Conservation (phyloP, 2,797 vertebrate genomes). For the Enoplosus armatus region DNA sequence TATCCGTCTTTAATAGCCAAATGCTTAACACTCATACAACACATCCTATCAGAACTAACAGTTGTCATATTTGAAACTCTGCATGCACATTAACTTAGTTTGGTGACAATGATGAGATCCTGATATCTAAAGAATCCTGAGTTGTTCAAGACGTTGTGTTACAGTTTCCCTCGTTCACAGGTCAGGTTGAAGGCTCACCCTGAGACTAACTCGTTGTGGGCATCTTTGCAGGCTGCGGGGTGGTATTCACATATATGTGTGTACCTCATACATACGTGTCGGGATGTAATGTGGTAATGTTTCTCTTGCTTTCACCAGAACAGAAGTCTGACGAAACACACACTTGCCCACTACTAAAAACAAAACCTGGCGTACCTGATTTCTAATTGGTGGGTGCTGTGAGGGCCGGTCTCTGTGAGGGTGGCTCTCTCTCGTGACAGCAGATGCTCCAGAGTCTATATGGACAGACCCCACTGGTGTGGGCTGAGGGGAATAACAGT, state of each 20-base stretch:
- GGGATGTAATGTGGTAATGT: background rate
- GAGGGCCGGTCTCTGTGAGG: constrained; percentile 93
- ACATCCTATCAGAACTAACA: background rate
- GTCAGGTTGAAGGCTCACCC: background rate
- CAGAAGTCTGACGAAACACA: background rate
- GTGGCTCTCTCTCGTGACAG: constrained; percentile 94
- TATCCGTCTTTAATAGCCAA: background rate
- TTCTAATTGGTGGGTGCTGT: constrained; percentile 92
- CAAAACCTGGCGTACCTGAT: constrained; percentile 87
- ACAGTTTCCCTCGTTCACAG: background rate
- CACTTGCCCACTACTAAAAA: background rate
- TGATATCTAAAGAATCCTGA: background rate
- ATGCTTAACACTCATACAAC: background rate
- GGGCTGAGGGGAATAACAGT: constrained; percentile 85
- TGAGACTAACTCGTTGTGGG: background rate
- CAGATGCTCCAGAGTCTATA: constrained; percentile 94
- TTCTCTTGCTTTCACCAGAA: background rate
- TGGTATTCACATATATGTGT: background rate
- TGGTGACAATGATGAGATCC: background rate
- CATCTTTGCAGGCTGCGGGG: background rate
- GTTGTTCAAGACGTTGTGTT: background rate
- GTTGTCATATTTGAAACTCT: constrained; percentile 3
- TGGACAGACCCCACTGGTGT: constrained; percentile 96
- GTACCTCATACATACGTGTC: background rate
- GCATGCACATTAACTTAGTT: constrained; percentile 3